Evolutionary conservation across 2,113 vertebrate species (phyloP), one percentile per base, ranked within the genome.

Genomic region (Catharus fuscescens): DNA sequence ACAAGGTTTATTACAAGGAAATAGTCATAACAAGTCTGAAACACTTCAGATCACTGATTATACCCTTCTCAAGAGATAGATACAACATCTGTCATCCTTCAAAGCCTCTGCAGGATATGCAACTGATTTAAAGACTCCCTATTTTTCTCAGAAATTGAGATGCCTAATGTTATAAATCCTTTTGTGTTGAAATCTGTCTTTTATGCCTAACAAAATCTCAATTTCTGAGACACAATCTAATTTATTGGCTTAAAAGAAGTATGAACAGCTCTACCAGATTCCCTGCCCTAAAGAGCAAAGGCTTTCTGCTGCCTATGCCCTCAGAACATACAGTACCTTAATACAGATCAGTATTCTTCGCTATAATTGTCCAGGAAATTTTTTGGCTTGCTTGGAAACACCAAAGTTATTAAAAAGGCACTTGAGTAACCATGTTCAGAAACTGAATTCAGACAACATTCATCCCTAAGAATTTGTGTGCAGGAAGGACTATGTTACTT

Each of bases 31-130:
- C 78, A 96, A 93, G 79, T 86, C 59, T 94, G 71, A 92, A 96
- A 94, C 67, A 88, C 76, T 90, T 93, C 59, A 88, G 38, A 95
- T 92, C 90, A 88, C 76, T 80, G 74, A 96, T 94, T 94, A 96
- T 60, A 95, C 34, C 80, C 88, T 93, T 93, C 86, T 77, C 36
- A 81, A 91, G 88, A 95, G 80, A 86, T 45, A 80, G 65, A 82
- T 90, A 90, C 32, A 91, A 95, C 84, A 95, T 57, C 74, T 91
- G 76, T 83, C 82, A 92, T 92, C 76, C 76, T 83, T 96, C 82
- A 95, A 90, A 96, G 88, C 18, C 82, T 88, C 90, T 92, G 71
- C 86, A 59, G 82, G 80, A 80, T 92, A 88, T 18, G 60, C 38
- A 86, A 80, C 73, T 88, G 92, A 95, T 95, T 90, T 92, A 86